These are phyloP conservation scores for Agrotis puta DNA, from an alignment of 2,888 invertebrate species.

Conservation along the genomic window DNA sequence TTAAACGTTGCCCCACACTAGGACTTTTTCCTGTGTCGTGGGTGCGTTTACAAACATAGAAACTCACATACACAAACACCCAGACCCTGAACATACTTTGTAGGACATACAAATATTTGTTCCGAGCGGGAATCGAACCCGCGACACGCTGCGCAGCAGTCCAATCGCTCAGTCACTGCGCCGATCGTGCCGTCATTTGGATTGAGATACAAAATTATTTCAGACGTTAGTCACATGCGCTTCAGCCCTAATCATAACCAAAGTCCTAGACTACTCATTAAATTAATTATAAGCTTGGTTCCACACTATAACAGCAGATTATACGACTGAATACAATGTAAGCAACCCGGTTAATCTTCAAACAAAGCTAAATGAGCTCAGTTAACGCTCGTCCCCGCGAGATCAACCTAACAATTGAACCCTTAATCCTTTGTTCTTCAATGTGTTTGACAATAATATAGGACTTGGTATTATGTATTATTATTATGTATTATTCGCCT, in stretches of 20 bases:
- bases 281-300: neutral
- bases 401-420: constrained; percentile 40
- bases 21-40: no score
- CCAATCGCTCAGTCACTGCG: no score
- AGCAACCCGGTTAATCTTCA: constrained; percentile 28
- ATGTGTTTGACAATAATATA: constrained; percentile 19
- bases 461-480: neutral
- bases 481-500: neutral
- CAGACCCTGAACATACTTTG: no score
- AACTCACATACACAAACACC: no score
- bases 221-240: no score
- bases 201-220: neutral
- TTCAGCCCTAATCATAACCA: neutral
- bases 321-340: constrained; percentile 7
- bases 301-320: neutral
- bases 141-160: no score
- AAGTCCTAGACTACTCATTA: neutral
- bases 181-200: no score
- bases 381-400: constrained; percentile 17
- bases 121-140: no score
- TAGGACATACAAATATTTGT: no score
- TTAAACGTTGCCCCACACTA: no score
- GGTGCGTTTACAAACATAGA: no score
- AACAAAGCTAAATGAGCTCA: constrained; percentile 40
- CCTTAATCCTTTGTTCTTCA: constrained; percentile 27